Percentiles rank a stretch among this genome's conserved stretches.
These are phyloP conservation scores for Drosophila sordidapex DNA, from an alignment of 2,888 invertebrate genomes.

Conservation along the genomic window DNA sequence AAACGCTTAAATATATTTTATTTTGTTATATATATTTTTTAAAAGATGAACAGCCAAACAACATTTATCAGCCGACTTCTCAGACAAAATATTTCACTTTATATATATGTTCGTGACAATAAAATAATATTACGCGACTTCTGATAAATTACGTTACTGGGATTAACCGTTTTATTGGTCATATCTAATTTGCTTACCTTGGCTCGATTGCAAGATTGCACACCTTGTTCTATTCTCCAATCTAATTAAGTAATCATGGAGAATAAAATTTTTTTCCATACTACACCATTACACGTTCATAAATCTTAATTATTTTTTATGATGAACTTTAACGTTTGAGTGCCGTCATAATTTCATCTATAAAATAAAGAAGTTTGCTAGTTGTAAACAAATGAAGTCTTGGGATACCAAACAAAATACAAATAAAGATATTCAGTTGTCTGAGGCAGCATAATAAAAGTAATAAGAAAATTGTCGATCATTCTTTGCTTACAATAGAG, in stretches of 20 bases:
- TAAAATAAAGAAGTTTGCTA: conserved; percentile 35
- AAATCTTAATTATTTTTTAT: background rate
- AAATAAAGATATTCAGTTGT: conserved; percentile 35
- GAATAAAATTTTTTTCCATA: background rate
- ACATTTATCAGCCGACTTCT: no score
- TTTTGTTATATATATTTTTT: background rate
- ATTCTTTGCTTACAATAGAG: conserved; percentile 18
- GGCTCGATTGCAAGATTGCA: background rate
- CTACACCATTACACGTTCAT: conserved; percentile 23
- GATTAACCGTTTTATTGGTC: background rate
- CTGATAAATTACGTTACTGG: background rate
- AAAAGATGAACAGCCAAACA: background rate
- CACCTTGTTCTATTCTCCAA: background rate
- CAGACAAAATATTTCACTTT: background rate
- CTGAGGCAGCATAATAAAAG: background rate
- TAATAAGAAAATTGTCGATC: conserved; percentile 6
- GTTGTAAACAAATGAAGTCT: conserved; percentile 22
- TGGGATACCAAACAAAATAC: conserved; percentile 10
- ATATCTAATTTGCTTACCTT: background rate
- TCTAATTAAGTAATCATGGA: background rate
- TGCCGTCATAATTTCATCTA: conserved; percentile 26
- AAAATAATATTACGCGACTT: background rate
- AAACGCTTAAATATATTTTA: background rate
- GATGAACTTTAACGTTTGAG: conserved; percentile 22
- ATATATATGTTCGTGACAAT: background rate